Percentiles rank a stretch among this genome's conserved stretches.
Conservation (phyloP, 2,113 vertebrate species). For the Alouatta palliata region DNA sequence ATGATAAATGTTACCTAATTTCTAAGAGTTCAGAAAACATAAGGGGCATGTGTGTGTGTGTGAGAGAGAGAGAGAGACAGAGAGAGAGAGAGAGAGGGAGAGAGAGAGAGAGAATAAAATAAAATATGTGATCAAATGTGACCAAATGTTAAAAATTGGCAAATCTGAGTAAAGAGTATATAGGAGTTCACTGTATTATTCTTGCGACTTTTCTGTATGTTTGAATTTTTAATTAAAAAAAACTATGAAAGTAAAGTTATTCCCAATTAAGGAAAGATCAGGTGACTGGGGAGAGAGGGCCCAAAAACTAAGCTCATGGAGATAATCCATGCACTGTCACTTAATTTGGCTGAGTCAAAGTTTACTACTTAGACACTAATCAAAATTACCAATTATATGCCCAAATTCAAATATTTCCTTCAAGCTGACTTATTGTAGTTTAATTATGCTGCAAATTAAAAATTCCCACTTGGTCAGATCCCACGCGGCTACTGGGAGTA, state of each 20-base stretch:
- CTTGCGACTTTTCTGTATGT: background rate
- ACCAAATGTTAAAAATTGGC: conserved; percentile 18
- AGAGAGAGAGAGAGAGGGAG: background rate
- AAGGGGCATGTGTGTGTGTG: background rate
- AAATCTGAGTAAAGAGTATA: background rate
- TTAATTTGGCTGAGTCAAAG: background rate
- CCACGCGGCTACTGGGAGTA: background rate
- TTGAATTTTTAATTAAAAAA: background rate
- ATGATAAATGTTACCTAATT: background rate
- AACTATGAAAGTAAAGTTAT: background rate
- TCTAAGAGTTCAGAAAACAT: background rate
- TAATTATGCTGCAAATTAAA: background rate
- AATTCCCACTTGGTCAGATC: background rate
- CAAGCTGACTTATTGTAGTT: background rate
- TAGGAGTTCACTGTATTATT: background rate
- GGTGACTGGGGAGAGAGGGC: background rate
- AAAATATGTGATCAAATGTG: background rate
- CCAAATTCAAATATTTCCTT: background rate
- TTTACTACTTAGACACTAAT: background rate
- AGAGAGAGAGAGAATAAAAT: background rate
- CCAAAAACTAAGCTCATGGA: background rate
- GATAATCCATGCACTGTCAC: background rate
- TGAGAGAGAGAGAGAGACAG: too few relatives aligned
- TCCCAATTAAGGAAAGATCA: background rate
- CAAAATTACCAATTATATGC: background rate